phyloP scores from a whole-genome alignment of 2,888 invertebrate species.

The Athrips mouffetella region DNA sequence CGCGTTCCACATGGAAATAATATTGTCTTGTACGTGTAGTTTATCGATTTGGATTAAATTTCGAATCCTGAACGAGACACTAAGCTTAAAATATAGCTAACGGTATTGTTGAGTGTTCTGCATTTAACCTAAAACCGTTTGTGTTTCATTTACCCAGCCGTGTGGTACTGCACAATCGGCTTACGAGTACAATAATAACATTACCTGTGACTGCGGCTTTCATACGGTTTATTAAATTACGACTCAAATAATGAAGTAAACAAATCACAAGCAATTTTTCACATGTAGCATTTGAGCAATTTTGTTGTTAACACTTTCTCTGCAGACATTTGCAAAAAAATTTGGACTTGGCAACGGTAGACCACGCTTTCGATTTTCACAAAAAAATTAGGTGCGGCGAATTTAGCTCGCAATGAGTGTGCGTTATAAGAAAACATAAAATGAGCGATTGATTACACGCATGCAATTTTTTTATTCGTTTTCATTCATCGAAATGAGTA shows the following conservation, averaged over 20 bases:
- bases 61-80: conserved; percentile 1
- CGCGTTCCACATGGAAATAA: neutral
- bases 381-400: conserved; percentile 6
- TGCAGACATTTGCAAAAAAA: neutral
- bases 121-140: conserved; percentile 2
- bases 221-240: too few species aligned
- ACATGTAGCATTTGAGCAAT: neutral
- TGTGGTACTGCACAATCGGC: neutral
- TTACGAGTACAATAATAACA: neutral
- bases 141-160: conserved; percentile 1
- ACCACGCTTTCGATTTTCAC: neutral
- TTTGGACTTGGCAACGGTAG: conserved; percentile 3
- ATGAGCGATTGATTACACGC: neutral
- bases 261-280: neutral
- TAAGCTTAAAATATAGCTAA: conserved; percentile 4
- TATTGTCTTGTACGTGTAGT: neutral
- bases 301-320: neutral
- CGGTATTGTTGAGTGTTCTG: conserved; percentile 1
- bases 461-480: too few species aligned
- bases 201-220: neutral
- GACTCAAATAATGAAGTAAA: too few species aligned
- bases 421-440: too few species aligned
- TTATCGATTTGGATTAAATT: conserved; percentile 5
- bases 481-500: too few species aligned
- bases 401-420: too few species aligned